A percentile compares a stretch with the other conserved stretches of the same genome.
These are phyloP conservation scores for Drosophila pruinosa DNA, from an alignment of 1,140 invertebrate species.

Conservation along the genomic window DNA sequence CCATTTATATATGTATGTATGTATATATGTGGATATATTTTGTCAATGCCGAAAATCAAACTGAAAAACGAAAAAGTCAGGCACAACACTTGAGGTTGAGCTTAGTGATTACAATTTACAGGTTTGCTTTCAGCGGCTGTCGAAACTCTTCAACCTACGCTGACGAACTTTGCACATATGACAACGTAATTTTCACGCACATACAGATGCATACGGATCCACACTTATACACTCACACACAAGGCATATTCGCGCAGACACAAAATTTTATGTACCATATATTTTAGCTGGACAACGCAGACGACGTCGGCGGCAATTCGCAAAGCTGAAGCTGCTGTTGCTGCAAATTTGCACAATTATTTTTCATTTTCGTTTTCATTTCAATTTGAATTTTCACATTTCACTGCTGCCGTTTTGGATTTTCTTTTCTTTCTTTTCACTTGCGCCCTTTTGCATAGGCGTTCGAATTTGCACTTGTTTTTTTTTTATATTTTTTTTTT, in stretches of 20 bases:
- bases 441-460: slow-evolving; percentile 22
- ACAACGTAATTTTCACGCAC: slow-evolving; percentile 73
- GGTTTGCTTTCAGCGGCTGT: slow-evolving; percentile 33
- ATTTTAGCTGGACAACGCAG: slow-evolving; percentile 57
- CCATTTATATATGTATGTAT: not conserved
- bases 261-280: slow-evolving; percentile 77
- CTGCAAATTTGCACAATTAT: slow-evolving; percentile 54
- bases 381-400: slow-evolving; percentile 22
- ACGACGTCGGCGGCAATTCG: slow-evolving; percentile 16
- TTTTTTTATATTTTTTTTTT: slow-evolving; percentile 16
- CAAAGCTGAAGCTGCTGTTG: slow-evolving; percentile 52
- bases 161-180: slow-evolving; percentile 73
- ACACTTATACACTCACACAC: slow-evolving; percentile 22
- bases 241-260: slow-evolving; percentile 38
- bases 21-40: slow-evolving; percentile 21
- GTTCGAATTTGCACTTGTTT: slow-evolving; percentile 30
- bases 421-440: slow-evolving; percentile 18
- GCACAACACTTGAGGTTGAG: not conserved
- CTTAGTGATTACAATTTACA: slow-evolving; percentile 21
- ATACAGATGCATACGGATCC: slow-evolving; percentile 17
- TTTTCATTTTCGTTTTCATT: slow-evolving; percentile 17
- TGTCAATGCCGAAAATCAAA: slow-evolving; percentile 21
- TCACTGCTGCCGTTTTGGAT: slow-evolving; percentile 32
- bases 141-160: slow-evolving; percentile 36
- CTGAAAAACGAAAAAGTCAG: not conserved